Evolutionary conservation across 2,797 vertebrate species (phyloP), one percentile per base, ranked within the genome.

Genomic region (Chelon auratus): DNA sequence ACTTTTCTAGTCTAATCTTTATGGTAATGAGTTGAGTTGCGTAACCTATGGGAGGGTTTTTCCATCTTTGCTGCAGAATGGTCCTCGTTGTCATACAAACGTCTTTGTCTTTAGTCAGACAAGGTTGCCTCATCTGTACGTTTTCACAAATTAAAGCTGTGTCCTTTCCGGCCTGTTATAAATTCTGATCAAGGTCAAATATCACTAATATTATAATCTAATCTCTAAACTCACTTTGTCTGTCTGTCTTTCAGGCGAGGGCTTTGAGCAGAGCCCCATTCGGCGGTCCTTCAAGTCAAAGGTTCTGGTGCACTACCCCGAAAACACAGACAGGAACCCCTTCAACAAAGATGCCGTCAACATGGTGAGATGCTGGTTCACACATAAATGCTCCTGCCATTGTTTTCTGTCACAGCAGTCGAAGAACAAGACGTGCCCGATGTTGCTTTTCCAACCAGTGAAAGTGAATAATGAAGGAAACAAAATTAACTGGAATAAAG

Each of bases 201-300:
- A 18, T 65, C 37, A 9, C 0, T 14, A 33, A 33, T 33, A 33
- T 33, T 33, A 33, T 33, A 33, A 33, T 33, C 30, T 62, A 43
- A 73, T 40, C 17, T 47, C 7, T 8, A n/a, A 43, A 50, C 39
- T 48, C 37, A n/a, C 5, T 62, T 30, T 62, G 17, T 57, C 7
- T 62, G 40, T 78, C 14, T 77, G 56, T 65, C 50, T 80, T 62
- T 33, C 92, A 98, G 98, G 97, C 62, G 97, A 99, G 87, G 95
- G 96, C 92, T 97, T 99, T 1, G 97, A 99, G 81, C 97, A 98
- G 94, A 99, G 96, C 81, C 98, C 98, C 22, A 88, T 99, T 67
- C 96, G 95, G 89, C 95, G 97, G 86, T 97, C 97, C 64, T 99
- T 99, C 91, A 99, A 97, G 87, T 99, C 97, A 47, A 99, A 97